Evolutionary conservation across 2,113 vertebrate genomes (phyloP).

Genomic region (Cephalopholis sonnerati): DNA sequence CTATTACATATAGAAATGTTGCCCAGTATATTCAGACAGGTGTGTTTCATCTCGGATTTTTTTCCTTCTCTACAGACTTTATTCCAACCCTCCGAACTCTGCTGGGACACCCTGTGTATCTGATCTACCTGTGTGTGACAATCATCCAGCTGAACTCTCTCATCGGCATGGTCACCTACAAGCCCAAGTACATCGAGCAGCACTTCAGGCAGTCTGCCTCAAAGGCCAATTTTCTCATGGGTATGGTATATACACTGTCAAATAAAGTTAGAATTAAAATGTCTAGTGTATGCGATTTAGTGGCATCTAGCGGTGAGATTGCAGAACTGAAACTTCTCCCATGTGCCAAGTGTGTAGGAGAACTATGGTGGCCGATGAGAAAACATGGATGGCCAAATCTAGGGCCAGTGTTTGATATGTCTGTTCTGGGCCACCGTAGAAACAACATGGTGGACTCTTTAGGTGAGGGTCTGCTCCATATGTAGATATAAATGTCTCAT

Average conservation of each 20-base stretch:
- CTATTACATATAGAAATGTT: neutral
- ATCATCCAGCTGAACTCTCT: conserved; percentile 86
- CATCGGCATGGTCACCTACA: conserved; percentile 88
- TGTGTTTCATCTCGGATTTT: neutral
- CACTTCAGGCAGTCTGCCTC: conserved; percentile 90
- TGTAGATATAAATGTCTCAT: no score
- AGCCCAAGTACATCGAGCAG: conserved; percentile 93
- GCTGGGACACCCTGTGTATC: conserved; percentile 87
- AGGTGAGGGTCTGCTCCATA: no score
- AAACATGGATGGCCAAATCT: no score
- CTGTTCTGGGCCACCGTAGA: no score
- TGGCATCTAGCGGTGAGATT: no score
- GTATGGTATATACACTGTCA: conserved; percentile 67
- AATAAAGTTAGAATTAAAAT: no score
- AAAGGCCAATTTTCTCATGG: conserved; percentile 90
- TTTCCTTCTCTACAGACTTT: conserved; percentile 85
- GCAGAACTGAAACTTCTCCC: no score
- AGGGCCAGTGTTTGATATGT: no score
- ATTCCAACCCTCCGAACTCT: conserved; percentile 86
- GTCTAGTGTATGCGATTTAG: no score
- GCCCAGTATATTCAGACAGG: neutral
- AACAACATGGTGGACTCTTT: no score
- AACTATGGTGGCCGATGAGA: no score
- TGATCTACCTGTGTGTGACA: conserved; percentile 80
- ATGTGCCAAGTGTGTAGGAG: no score